These are phyloP conservation scores for rabbit (Oryctolagus cuniculus) DNA, from an alignment of 2,113 vertebrate species.

Conservation along the genomic window mOryCun1.1 NC_091440.1:134938501-134939000, in stretches of 20 bases:
- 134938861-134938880: too few relatives aligned
- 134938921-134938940: too few relatives aligned
- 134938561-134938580: background rate
- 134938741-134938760: background rate
- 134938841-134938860: too few relatives aligned
- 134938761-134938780: background rate
- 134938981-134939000: too few relatives aligned
- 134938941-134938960: too few relatives aligned
- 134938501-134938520: conserved; percentile 25
- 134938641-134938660: background rate
- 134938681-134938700: background rate
- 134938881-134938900: too few relatives aligned
- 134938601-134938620: background rate
- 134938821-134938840: too few relatives aligned
- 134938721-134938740: background rate
- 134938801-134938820: too few relatives aligned
- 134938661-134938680: background rate
- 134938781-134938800: too few relatives aligned
- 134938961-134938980: too few relatives aligned
- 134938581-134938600: background rate
- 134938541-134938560: background rate
- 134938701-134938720: background rate
- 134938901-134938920: too few relatives aligned
- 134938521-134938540: background rate
- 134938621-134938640: background rate